These are phyloP conservation scores for Urosaurus nigricauda DNA, from an alignment of 2,797 vertebrate genomes.

Conservation along the genomic window DNA sequence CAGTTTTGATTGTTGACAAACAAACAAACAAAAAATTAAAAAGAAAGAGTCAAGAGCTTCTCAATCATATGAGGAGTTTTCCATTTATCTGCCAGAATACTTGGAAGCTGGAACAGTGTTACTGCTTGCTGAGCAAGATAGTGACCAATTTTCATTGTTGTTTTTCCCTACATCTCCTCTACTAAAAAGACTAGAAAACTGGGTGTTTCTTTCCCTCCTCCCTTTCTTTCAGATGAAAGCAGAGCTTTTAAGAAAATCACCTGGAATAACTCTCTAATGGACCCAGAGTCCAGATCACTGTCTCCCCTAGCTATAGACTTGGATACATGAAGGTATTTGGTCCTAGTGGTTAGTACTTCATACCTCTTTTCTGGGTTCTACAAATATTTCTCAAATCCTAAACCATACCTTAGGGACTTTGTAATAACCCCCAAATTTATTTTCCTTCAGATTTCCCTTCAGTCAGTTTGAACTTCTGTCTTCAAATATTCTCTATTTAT, in stretches of 20 bases:
- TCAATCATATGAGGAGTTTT: not conserved
- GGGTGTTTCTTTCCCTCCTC: not conserved
- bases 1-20: not conserved
- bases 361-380: slow-evolving; percentile 51
- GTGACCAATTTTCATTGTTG: not conserved
- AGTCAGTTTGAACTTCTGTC: not conserved
- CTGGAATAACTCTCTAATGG: not conserved
- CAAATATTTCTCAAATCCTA: not conserved
- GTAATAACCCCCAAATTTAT: not conserved
- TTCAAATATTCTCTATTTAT: not conserved
- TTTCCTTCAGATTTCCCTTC: slow-evolving; percentile 3
- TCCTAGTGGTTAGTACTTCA: slow-evolving; percentile 29
- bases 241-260: not conserved
- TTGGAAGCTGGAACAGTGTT: not conserved
- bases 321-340: not conserved
- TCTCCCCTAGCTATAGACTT: not conserved
- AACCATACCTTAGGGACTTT: not conserved
- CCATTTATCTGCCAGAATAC: not conserved
- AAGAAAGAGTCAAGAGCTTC: not conserved
- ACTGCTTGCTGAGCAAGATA: not conserved
- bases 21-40: not conserved
- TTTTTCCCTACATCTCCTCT: not conserved
- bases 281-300: not conserved
- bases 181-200: not conserved
- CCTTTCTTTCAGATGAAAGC: not conserved